A percentile compares a stretch with the other conserved stretches of the same genome.
These are phyloP conservation scores for Apeira syringaria DNA, from an alignment of 2,888 invertebrate species.

Conservation along the genomic window DNA sequence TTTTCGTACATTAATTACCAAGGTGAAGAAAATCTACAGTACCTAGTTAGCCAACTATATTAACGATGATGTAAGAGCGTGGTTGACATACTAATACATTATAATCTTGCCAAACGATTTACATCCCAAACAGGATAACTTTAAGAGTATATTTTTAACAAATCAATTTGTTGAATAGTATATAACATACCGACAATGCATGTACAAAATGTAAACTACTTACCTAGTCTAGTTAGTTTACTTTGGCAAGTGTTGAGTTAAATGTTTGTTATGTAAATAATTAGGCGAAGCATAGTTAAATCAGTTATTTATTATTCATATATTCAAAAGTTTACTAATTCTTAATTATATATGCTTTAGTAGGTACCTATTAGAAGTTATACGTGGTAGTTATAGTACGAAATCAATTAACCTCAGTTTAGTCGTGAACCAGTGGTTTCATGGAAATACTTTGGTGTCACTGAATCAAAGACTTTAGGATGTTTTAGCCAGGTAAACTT, in stretches of 20 bases:
- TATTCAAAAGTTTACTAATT: too few species aligned
- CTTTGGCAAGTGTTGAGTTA: conserved; percentile 15
- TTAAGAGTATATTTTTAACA: background rate
- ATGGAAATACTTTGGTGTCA: too few species aligned
- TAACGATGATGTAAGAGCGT: conserved; percentile 15
- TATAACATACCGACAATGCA: background rate
- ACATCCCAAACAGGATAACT: conserved; percentile 1
- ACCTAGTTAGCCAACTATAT: conserved; percentile 16
- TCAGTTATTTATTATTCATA: conserved; percentile 6
- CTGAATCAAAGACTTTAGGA: too few species aligned
- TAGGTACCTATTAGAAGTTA: too few species aligned
- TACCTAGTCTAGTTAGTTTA: conserved; percentile 3
- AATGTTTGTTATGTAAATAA: conserved; percentile 9
- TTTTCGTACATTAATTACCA: conserved; percentile 18
- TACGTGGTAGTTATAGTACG: too few species aligned
- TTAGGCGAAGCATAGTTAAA: background rate
- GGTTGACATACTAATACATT: conserved; percentile 17
- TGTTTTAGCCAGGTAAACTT: too few species aligned
- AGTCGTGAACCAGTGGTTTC: too few species aligned
- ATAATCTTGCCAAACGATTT: conserved; percentile 5
- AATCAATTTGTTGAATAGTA: background rate
- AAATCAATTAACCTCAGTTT: too few species aligned
- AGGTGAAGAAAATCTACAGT: conserved; percentile 23
- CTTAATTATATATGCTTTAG: too few species aligned
- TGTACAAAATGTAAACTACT: conserved; percentile 11